Percentiles rank a stretch among this genome's conserved stretches.
These are phyloP conservation scores for Tethya wilhelma DNA, from an alignment of 37 sponge, comb jelly and placozoan genomes.

Conservation along the genomic window DNA sequence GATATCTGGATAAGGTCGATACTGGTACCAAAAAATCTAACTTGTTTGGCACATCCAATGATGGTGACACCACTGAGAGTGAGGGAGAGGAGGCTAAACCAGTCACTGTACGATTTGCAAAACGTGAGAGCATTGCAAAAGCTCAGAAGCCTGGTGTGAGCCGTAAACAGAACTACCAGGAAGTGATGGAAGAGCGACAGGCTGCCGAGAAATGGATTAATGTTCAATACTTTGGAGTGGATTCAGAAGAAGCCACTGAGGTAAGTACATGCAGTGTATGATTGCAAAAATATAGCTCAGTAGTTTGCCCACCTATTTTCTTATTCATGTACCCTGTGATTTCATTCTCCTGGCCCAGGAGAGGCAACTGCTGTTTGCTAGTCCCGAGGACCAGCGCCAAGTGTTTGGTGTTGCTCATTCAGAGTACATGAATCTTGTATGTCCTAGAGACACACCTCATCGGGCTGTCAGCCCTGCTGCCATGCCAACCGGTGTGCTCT, in stretches of 20 bases:
- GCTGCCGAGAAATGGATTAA: slow-evolving; percentile 2
- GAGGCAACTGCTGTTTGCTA: slow-evolving; percentile 49
- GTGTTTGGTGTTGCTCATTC: slow-evolving; percentile 5
- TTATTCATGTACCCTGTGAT: not conserved
- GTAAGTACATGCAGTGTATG: not conserved
- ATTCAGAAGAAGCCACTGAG: slow-evolving; percentile 49
- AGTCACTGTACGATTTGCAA: slow-evolving; percentile 56
- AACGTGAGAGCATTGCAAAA: not conserved
- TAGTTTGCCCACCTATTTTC: not conserved
- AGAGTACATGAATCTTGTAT: slow-evolving; percentile 45
- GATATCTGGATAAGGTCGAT: slow-evolving; percentile 50
- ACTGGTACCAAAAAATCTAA: slow-evolving; percentile 13
- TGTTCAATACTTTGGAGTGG: not conserved
- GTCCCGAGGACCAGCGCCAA: slow-evolving; percentile 14
- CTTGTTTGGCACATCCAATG: not conserved
- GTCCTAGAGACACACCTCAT: not conserved
- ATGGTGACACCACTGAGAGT: slow-evolving; percentile 61
- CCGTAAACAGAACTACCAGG: not conserved
- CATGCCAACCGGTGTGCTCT: slow-evolving; percentile 31
- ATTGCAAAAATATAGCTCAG: not conserved
- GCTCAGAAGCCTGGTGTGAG: slow-evolving; percentile 1
- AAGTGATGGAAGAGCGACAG: not conserved
- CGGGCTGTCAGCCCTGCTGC: not conserved
- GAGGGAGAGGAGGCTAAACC: slow-evolving; percentile 80
- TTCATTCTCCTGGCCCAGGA: too few relatives aligned